These are phyloP conservation scores for Muntiacus reevesi DNA, from an alignment of 2,113 vertebrate genomes.

Conservation along the genomic window DNA sequence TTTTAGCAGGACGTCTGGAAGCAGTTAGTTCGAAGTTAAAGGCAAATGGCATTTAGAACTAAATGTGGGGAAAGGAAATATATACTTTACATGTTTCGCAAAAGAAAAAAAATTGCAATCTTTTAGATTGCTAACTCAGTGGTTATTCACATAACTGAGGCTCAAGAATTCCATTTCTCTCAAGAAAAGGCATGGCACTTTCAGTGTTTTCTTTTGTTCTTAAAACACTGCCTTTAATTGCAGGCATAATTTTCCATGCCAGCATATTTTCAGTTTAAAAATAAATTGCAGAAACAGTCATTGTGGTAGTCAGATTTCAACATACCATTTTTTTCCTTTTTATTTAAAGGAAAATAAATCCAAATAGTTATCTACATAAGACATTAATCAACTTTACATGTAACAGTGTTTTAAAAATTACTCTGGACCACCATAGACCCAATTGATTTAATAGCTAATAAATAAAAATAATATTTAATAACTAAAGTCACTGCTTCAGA, in stretches of 20 bases:
- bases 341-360: conserved; percentile 20
- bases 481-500: background rate
- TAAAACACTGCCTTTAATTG: conserved; percentile 52
- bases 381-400: background rate
- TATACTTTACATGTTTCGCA: conserved; percentile 43
- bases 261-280: conserved; percentile 53
- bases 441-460: background rate
- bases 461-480: background rate
- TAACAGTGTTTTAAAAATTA: background rate
- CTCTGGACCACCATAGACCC: background rate
- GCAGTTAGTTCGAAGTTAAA: conserved; percentile 49
- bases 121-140: background rate
- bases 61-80: conserved; percentile 46
- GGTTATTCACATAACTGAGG: conserved; percentile 30
- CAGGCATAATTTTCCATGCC: background rate
- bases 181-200: background rate
- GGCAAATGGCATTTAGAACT: conserved; percentile 34
- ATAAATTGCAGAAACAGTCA: conserved; percentile 42
- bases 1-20: conserved; percentile 50
- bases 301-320: conserved; percentile 17
- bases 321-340: conserved; percentile 19
- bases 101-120: background rate
- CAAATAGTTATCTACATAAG: background rate
- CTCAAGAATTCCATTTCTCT: background rate
- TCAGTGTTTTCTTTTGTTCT: conserved; percentile 35